These are phyloP conservation scores for Drosophila eohydei DNA, from an alignment of 2,888 invertebrate species.

Conservation along the genomic window DNA sequence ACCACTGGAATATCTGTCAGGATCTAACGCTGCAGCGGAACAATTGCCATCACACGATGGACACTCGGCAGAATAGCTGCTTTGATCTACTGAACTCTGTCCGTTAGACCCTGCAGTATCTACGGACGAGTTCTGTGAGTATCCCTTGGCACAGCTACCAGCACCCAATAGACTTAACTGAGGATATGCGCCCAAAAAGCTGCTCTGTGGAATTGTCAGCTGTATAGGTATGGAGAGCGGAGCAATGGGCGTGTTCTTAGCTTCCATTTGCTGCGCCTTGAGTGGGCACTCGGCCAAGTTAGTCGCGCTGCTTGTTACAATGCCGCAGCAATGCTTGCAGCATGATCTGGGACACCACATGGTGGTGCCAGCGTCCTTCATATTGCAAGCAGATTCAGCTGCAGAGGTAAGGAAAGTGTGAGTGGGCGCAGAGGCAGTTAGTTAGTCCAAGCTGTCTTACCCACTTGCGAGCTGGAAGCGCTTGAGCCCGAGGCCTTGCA, in stretches of 20 bases:
- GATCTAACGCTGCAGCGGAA: fast-evolving
- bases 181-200: neutral
- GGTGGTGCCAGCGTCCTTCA: slow-evolving; percentile 59
- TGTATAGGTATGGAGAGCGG: neutral
- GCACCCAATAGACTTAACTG: neutral
- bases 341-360: slow-evolving; percentile 65
- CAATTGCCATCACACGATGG: neutral
- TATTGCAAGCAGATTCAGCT: neutral
- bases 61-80: neutral
- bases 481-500: neutral
- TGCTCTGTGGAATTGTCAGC: neutral
- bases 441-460: slow-evolving; percentile 3
- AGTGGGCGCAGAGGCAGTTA: neutral
- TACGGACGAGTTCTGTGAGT: too few species aligned
- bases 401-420: too few species aligned
- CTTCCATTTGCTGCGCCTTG: neutral
- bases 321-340: slow-evolving; percentile 7
- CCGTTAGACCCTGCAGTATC: neutral
- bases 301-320: neutral
- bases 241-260: neutral
- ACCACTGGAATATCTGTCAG: neutral
- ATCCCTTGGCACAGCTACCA: neutral
- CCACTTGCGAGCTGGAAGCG: neutral
- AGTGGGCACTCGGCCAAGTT: neutral
- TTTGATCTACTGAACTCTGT: neutral